These are phyloP conservation scores for Hipparchia sbordonii DNA, from an alignment of 2,888 invertebrate species.

Conservation along the genomic window DNA sequence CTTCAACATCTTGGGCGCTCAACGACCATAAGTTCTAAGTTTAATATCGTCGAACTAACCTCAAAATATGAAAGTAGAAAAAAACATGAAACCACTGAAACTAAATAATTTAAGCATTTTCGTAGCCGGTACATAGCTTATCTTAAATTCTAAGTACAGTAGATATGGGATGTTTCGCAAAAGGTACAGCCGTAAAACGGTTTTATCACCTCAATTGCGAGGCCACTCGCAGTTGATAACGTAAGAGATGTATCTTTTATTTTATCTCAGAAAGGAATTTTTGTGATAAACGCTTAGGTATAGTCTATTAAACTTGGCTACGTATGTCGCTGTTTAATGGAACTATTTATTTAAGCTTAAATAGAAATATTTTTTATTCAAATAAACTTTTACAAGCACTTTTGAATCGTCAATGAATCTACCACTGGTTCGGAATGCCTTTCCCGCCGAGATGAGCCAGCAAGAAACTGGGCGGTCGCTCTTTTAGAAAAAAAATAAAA, in stretches of 20 bases:
- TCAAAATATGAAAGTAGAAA: neutral
- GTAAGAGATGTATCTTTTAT: conserved; percentile 20
- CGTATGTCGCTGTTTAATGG: no score
- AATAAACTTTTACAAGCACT: no score
- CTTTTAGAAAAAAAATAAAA: no score
- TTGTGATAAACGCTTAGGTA: neutral
- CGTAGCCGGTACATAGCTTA: conserved; percentile 6
- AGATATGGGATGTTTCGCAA: conserved; percentile 30
- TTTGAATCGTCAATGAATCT: no score
- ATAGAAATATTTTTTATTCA: neutral
- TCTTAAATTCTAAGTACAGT: conserved; percentile 19
- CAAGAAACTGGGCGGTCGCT: no score
- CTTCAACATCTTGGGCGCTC: no score
- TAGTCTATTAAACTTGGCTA: neutral
- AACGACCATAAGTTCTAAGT: no score
- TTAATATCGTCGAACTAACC: no score
- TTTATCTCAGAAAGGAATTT: conserved; percentile 23
- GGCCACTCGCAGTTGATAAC: conserved; percentile 30
- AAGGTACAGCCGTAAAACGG: conserved; percentile 19
- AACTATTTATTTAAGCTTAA: neutral
- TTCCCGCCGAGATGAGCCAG: no score
- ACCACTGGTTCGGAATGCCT: no score
- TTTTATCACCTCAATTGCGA: conserved; percentile 33
- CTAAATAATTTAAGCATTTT: neutral
- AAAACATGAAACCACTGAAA: neutral